A percentile compares a stretch with the other conserved stretches of the same genome.
These are phyloP conservation scores for Pemphredon lugubris DNA, from an alignment of 2,888 invertebrate genomes.

Conservation along the genomic window DNA sequence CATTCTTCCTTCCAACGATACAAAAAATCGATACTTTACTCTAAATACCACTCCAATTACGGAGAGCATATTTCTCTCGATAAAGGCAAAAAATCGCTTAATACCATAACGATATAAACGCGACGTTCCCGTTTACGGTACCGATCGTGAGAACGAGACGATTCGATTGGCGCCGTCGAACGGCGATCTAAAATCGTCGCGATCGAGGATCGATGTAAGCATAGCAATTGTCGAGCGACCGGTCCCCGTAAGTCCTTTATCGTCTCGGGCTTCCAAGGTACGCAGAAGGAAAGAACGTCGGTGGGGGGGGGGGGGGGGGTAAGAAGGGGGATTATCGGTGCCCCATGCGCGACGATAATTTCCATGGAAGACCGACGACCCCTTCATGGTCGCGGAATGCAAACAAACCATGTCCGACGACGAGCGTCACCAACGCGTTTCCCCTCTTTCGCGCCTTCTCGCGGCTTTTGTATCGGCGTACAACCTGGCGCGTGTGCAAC, in stretches of 20 bases:
- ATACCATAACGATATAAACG: too few relatives aligned
- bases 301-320: neutral
- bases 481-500: conserved; percentile 37
- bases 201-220: neutral
- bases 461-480: conserved; percentile 12
- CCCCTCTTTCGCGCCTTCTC: conserved; percentile 44
- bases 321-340: conserved; percentile 26
- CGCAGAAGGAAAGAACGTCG: neutral
- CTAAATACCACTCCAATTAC: too few relatives aligned
- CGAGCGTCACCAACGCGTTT: conserved; percentile 24
- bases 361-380: conserved; percentile 61
- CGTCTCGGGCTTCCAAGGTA: conserved; percentile 18
- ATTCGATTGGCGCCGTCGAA: neutral
- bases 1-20: too few relatives aligned
- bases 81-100: too few relatives aligned
- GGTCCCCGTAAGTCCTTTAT: neutral
- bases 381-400: conserved; percentile 65
- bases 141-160: too few relatives aligned
- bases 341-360: conserved; percentile 58
- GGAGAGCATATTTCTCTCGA: too few relatives aligned
- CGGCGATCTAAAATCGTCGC: neutral
- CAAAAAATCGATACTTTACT: too few relatives aligned
- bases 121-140: too few relatives aligned
- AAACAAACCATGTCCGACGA: conserved; percentile 63
- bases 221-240: neutral